Percentiles rank a stretch among this genome's conserved stretches.
Conservation (phyloP, 2,113 vertebrate genomes). For the Bagarius yarrelli region DNA sequence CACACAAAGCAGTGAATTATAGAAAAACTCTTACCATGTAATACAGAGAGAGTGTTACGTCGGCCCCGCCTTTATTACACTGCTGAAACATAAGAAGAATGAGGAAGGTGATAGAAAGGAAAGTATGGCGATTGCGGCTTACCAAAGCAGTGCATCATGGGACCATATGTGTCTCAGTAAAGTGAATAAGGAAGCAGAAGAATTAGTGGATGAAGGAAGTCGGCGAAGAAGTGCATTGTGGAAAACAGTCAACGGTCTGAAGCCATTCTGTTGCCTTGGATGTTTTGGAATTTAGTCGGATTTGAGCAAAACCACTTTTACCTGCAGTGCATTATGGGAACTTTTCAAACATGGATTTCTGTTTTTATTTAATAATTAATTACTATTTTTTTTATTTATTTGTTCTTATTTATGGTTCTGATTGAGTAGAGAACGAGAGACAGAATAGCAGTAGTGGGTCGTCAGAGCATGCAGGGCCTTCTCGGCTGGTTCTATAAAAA, state of each 20-base stretch:
- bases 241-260: background rate
- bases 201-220: background rate
- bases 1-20: background rate
- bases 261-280: conserved; percentile 13
- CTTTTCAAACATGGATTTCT: background rate
- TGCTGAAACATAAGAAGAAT: too few relatives aligned
- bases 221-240: background rate
- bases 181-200: background rate
- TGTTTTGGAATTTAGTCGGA: background rate
- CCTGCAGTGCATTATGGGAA: conserved; percentile 29
- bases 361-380: conserved; percentile 22
- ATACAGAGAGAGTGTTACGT: background rate
- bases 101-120: background rate
- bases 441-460: background rate
- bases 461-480: too few relatives aligned
- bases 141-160: conserved; percentile 38
- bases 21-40: background rate
- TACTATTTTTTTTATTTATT: background rate
- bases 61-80: background rate
- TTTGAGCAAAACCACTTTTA: background rate
- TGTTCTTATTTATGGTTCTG: background rate
- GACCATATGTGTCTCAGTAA: background rate
- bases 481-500: too few relatives aligned
- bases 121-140: background rate
- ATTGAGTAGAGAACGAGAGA: background rate